Evolutionary conservation across 1,140 invertebrate genomes (phyloP).

Genomic region (Antheraea mylitta): DNA sequence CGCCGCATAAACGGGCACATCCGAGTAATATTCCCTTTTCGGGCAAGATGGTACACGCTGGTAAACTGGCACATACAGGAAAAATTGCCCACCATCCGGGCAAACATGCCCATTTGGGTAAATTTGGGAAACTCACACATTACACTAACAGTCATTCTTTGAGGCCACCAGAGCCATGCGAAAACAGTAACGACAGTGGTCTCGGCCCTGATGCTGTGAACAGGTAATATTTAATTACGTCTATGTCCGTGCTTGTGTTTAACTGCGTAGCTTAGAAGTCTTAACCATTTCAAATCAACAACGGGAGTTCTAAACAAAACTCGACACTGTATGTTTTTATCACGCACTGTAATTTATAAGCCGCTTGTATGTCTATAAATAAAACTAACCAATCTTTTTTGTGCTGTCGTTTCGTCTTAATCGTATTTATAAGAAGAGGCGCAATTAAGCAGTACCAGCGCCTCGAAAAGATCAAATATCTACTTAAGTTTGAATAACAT

Average conservation of each 20-base stretch:
- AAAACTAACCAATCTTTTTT: background rate
- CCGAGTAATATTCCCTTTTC: conserved; percentile 66
- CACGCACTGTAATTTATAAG: background rate
- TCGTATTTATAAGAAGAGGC: too few relatives aligned
- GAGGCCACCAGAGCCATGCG: conserved; percentile 79
- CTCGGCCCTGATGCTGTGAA: conserved; percentile 85
- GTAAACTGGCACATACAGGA: conserved; percentile 70
- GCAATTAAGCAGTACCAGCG: too few relatives aligned
- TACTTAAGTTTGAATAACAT: too few relatives aligned
- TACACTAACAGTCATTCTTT: conserved; percentile 63
- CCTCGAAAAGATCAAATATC: too few relatives aligned
- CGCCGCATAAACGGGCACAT: conserved; percentile 78
- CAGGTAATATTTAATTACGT: conserved; percentile 43
- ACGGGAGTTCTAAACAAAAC: background rate
- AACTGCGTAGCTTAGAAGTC: background rate
- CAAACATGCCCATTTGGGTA: conserved; percentile 69
- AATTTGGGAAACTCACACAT: conserved; percentile 65
- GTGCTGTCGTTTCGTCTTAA: too few relatives aligned
- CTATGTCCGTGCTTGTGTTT: background rate
- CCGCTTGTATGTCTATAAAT: background rate
- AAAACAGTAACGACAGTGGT: conserved; percentile 92
- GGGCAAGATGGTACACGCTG: conserved; percentile 66
- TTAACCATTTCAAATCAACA: background rate
- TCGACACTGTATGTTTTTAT: background rate
- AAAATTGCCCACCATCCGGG: conserved; percentile 56